A percentile compares a stretch with the other conserved stretches of the same genome.
phyloP scores from a whole-genome alignment of 2,113 vertebrate species.

The Verasper variegatus region DNA sequence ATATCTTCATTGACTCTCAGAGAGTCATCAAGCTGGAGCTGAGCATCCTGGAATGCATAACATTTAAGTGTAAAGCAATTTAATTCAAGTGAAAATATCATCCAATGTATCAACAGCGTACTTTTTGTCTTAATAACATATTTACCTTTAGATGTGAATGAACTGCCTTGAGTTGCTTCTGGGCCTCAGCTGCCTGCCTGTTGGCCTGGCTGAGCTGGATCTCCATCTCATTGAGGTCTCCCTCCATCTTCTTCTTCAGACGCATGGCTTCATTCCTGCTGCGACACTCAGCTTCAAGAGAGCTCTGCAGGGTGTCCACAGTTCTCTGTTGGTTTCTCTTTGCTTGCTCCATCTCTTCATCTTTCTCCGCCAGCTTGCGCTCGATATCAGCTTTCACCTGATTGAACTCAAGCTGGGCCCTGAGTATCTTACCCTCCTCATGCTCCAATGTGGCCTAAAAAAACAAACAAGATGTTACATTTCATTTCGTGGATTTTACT shows the following conservation, averaged over 20 bases:
- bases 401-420: slow-evolving; percentile 89
- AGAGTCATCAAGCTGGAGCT: slow-evolving; percentile 85
- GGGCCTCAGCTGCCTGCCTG: slow-evolving; percentile 84
- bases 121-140: background rate
- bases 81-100: background rate
- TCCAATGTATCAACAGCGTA: background rate
- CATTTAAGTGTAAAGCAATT: background rate
- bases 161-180: slow-evolving; percentile 88
- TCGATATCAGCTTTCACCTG: slow-evolving; percentile 90
- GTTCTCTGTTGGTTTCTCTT: slow-evolving; percentile 89
- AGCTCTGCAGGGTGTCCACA: slow-evolving; percentile 91
- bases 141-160: slow-evolving; percentile 89
- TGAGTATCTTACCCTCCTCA: slow-evolving; percentile 91
- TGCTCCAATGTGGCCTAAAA: slow-evolving; percentile 91
- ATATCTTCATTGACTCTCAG: slow-evolving; percentile 83
- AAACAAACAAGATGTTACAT: background rate
- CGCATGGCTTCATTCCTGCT: slow-evolving; percentile 92
- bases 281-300: slow-evolving; percentile 89
- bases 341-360: slow-evolving; percentile 93
- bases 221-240: slow-evolving; percentile 94
- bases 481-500: background rate
- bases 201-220: slow-evolving; percentile 88
- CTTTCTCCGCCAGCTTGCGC: slow-evolving; percentile 89
- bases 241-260: slow-evolving; percentile 97
- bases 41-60: slow-evolving; percentile 78